phyloP scores from a whole-genome alignment of 1,140 invertebrate species.

The Drosophila lini region DNA sequence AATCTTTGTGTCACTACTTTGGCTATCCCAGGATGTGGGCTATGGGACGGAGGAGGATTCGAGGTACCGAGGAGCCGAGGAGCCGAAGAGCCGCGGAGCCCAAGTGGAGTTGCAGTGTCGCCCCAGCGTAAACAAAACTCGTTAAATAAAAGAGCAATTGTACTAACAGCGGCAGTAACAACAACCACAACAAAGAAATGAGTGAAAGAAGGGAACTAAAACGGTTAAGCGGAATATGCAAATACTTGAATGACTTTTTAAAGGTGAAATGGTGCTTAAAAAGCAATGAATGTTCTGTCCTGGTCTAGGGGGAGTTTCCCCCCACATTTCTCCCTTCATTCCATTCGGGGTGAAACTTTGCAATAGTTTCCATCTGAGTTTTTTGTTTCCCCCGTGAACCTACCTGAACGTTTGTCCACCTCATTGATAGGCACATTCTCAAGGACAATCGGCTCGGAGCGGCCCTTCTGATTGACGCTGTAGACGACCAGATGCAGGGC shows the following conservation, averaged over 20 bases:
- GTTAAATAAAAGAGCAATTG: slow-evolving; percentile 84
- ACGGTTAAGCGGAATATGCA: slow-evolving; percentile 83
- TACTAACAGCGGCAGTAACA: slow-evolving; percentile 60
- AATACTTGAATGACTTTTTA: slow-evolving; percentile 84
- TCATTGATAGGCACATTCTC: slow-evolving; percentile 94
- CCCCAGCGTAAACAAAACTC: slow-evolving; percentile 78
- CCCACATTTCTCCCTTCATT: neutral
- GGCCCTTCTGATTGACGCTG: slow-evolving; percentile 94
- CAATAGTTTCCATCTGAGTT: slow-evolving; percentile 27
- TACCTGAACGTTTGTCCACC: slow-evolving; percentile 93
- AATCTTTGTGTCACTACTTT: slow-evolving; percentile 69
- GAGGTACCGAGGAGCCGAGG: neutral
- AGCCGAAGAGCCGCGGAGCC: neutral
- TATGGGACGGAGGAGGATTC: neutral
- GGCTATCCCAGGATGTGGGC: slow-evolving; percentile 30
- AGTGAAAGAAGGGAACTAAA: slow-evolving; percentile 66
- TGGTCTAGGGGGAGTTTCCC: slow-evolving; percentile 15
- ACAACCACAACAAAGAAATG: slow-evolving; percentile 27
- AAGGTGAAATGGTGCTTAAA: slow-evolving; percentile 84
- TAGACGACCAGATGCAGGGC: slow-evolving; percentile 91
- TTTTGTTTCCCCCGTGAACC: slow-evolving; percentile 52
- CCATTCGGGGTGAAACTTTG: slow-evolving; percentile 50
- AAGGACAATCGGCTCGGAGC: slow-evolving; percentile 91
- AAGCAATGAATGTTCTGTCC: slow-evolving; percentile 72
- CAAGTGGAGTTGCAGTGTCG: slow-evolving; percentile 54